Evolutionary conservation across 2,113 vertebrate genomes (phyloP).

Genomic region (Hirundichthys speculiger): DNA sequence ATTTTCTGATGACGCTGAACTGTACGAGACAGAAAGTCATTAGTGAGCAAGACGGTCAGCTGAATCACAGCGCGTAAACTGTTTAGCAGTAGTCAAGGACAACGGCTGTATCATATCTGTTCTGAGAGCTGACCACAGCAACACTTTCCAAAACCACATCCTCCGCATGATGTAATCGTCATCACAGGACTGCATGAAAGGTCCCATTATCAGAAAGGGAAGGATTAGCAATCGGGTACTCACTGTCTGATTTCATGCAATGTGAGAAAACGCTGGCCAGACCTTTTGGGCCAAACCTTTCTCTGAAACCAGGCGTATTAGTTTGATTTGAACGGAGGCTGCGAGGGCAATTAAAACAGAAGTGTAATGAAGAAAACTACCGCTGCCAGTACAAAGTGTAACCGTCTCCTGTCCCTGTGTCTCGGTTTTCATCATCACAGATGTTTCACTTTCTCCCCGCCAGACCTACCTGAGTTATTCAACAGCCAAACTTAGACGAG

Average conservation of each 20-base stretch:
- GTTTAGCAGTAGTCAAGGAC: slow-evolving; percentile 52
- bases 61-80: slow-evolving; percentile 5
- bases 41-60: no score
- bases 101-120: slow-evolving; percentile 10
- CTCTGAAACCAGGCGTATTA: slow-evolving; percentile 1
- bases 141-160: slow-evolving; percentile 39
- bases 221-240: slow-evolving; percentile 26
- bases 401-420: no score
- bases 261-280: background rate
- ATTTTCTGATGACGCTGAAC: background rate
- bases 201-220: background rate
- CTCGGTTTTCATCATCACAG: no score
- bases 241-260: slow-evolving; percentile 5
- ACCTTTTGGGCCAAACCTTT: background rate
- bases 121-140: slow-evolving; percentile 13
- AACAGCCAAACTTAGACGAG: slow-evolving; percentile 26
- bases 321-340: background rate
- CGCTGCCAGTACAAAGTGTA: no score
- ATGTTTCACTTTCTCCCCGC: background rate
- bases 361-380: no score
- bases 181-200: slow-evolving; percentile 2
- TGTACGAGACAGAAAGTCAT: no score
- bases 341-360: no score
- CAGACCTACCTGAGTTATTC: slow-evolving; percentile 31
- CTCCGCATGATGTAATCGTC: slow-evolving; percentile 32